phyloP scores from a whole-genome alignment of 2,113 vertebrate species.

The Hipposideros armiger region DNA sequence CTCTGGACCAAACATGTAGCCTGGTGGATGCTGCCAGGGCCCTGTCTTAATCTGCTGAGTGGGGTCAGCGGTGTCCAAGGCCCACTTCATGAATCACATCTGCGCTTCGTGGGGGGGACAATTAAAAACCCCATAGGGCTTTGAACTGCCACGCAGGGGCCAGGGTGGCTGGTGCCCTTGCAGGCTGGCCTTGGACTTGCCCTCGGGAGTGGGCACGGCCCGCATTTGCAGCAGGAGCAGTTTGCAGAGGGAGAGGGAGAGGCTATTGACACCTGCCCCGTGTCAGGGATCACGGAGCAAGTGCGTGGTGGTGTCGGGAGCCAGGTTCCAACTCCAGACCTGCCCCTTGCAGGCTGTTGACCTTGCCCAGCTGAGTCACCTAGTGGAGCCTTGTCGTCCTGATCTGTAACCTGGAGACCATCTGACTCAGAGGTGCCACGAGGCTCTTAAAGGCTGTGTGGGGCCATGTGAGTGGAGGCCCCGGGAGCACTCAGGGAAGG shows the following conservation, averaged over 20 bases:
- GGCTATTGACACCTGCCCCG: not conserved
- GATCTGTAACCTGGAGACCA: fast-evolving
- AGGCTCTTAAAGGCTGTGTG: fast-evolving
- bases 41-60: not conserved
- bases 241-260: not conserved
- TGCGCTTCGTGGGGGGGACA: fast-evolving
- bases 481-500: fast-evolving
- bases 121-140: not conserved
- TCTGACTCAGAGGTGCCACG: not conserved
- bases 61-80: not conserved
- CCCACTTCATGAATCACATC: not conserved
- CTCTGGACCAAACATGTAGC: not conserved
- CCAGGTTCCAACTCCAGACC: not conserved
- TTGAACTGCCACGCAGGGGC: fast-evolving
- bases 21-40: fast-evolving
- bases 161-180: not conserved
- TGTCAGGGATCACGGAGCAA: fast-evolving
- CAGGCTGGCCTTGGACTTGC: not conserved
- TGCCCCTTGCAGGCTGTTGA: not conserved
- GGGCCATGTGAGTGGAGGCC: not conserved
- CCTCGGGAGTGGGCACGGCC: fast-evolving
- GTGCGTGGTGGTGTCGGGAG: fast-evolving
- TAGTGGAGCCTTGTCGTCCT: fast-evolving
- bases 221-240: not conserved
- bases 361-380: not conserved